Base-by-base conservation (phyloP, 2,888 invertebrate species). In the Ormyrus nitidulus region DNA sequence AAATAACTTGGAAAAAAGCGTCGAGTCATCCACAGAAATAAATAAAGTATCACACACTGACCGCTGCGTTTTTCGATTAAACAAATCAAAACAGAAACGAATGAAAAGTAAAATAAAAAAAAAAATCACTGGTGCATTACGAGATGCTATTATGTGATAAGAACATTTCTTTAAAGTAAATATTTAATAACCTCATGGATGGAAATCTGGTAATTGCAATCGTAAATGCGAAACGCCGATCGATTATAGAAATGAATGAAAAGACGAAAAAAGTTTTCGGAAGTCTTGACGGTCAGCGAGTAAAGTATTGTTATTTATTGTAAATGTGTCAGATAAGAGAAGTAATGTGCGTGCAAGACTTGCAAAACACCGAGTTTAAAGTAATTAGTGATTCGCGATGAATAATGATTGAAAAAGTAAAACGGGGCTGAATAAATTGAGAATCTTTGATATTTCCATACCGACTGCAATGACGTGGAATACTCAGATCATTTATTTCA, bases 381-480 rank as follows among this genome's bases (percentile, higher is more conserved):
- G 11, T 65, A 66, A 34, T 34, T 34, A 72, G 19, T 54, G 48
- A 72, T 59, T 72, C 61, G 48, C 61, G n/a, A 72, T 7, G 44
- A 71, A 58, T 13, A 51, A 74, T 62, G 11, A 46, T 54, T 53
- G 68, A 34, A 10, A 68, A 61, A 77, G 77, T 80, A 65, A 81
- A 76, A 82, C 82, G 80, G 80, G 83, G 84, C 56, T 85, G 83
- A 84, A 82, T 82, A 84, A 83, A 86, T 86, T 85, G 84, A 85
- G 84, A 86, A 86, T 85, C 85, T 88, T 87, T 84, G 88, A 90
- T 89, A 87, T 87, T 87, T 89, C 94, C 70, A 85, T 88, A 85
- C 86, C 87, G 85, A 87, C 83, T 84, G 85, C 86, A 87, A 86
- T 85, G 86, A 86, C 85, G 87, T 87, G 88, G 87, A 87, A 85